Percentiles rank a stretch among this genome's conserved stretches.
Evolutionary conservation across 1,140 invertebrate species (phyloP).

Genomic region (Antheraea pernyi): DNA sequence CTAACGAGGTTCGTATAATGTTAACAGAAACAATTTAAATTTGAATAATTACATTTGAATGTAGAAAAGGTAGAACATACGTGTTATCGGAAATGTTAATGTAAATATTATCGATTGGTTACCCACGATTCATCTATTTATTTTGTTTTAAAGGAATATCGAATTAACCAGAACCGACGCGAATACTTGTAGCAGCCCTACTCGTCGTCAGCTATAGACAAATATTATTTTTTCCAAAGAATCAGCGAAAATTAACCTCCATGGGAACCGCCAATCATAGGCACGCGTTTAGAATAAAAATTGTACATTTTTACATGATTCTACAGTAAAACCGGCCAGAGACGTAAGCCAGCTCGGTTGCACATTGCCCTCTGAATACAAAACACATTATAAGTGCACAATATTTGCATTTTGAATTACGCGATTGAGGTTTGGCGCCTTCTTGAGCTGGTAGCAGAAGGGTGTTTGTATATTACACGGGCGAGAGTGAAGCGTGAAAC

Average conservation of each 20-base stretch:
- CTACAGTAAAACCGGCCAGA: conserved; percentile 66
- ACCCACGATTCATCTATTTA: too few relatives aligned
- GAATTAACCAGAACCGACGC: neutral
- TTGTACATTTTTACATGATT: conserved; percentile 72
- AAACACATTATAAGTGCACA: conserved; percentile 70
- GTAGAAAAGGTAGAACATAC: neutral
- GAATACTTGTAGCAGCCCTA: neutral
- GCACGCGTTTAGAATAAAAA: conserved; percentile 67
- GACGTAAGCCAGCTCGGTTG: conserved; percentile 42
- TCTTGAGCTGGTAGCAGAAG: neutral
- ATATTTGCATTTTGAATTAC: conserved; percentile 77
- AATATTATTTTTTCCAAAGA: conserved; percentile 40
- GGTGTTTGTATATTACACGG: neutral
- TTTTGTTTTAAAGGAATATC: too few relatives aligned
- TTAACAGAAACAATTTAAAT: neutral
- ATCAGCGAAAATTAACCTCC: conserved; percentile 70
- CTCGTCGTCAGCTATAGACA: conserved; percentile 28
- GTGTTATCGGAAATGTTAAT: neutral
- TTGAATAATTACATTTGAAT: neutral
- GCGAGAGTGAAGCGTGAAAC: neutral
- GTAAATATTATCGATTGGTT: neutral
- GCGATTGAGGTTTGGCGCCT: conserved; percentile 40
- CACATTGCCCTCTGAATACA: conserved; percentile 56
- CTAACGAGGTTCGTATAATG: conserved; percentile 36
- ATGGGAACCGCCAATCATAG: conserved; percentile 70